Conservation (phyloP, 2,113 vertebrate species). For the Phylloscopus whistleri region DNA sequence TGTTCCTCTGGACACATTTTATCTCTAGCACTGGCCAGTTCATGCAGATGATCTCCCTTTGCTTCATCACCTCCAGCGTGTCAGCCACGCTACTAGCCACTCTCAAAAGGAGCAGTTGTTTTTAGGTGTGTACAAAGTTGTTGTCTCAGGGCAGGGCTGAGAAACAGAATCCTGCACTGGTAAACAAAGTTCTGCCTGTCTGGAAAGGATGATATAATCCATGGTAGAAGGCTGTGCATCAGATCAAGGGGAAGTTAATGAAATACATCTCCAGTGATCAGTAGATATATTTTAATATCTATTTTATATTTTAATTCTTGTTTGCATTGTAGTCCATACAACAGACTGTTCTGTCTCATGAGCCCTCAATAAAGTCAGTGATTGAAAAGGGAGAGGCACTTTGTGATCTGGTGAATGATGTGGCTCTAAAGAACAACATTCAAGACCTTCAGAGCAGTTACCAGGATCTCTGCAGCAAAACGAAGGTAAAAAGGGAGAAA, state of each 20-base stretch:
- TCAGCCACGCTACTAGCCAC: not conserved
- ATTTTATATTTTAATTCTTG: not conserved
- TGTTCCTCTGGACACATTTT: not conserved
- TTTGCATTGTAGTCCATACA: conserved; percentile 81
- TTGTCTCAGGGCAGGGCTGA: not conserved
- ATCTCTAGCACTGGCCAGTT: not conserved
- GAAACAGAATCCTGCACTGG: not conserved
- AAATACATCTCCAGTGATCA: not conserved
- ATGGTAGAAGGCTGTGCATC: not conserved
- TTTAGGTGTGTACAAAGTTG: not conserved
- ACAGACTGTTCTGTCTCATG: conserved; percentile 87
- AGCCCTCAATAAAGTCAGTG: conserved; percentile 85
- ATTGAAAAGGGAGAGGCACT: conserved; percentile 88
- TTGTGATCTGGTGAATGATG: conserved; percentile 80
- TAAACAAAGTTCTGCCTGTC: not conserved
- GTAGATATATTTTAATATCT: not conserved
- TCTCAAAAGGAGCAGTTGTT: not conserved
- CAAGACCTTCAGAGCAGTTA: conserved; percentile 82
- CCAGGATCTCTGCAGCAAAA: conserved; percentile 77
- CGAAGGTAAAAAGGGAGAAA: conserved; percentile 74
- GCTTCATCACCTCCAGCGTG: not conserved
- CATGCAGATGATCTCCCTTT: not conserved
- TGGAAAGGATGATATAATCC: not conserved
- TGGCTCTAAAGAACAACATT: conserved; percentile 80
- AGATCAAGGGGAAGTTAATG: not conserved